Evolutionary conservation across 2,888 invertebrate genomes (phyloP).

Genomic region (Agonopterix subpropinquella): DNA sequence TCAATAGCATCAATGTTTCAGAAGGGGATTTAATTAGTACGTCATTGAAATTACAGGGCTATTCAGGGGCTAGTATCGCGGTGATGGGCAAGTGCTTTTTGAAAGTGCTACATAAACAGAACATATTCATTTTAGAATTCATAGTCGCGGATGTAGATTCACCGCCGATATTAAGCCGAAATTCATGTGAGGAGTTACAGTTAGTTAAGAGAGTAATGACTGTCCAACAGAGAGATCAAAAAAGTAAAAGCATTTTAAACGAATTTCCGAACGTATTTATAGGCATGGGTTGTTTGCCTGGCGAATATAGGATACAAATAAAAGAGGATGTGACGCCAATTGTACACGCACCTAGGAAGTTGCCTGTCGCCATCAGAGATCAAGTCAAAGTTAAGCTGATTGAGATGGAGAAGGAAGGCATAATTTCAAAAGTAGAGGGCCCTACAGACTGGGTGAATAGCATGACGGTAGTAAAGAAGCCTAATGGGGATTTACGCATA

Average conservation of each 20-base stretch:
- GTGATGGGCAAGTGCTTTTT: constrained; percentile 13
- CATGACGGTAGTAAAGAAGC: too few relatives aligned
- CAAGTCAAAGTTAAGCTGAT: constrained; percentile 2
- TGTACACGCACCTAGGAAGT: constrained; percentile 8
- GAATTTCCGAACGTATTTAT: constrained; percentile 1
- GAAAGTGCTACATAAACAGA: constrained; percentile 6
- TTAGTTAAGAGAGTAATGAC: not conserved
- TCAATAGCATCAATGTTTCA: not conserved
- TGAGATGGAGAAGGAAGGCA: constrained; percentile 10
- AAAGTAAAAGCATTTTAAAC: not conserved
- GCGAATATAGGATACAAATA: constrained; percentile 6
- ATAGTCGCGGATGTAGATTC: not conserved
- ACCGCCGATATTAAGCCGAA: constrained; percentile 2
- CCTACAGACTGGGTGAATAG: constrained; percentile 5
- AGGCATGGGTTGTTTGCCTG: constrained; percentile 10
- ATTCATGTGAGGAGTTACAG: constrained; percentile 3
- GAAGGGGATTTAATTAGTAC: constrained; percentile 9
- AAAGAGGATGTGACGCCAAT: constrained; percentile 1
- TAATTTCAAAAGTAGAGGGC: constrained; percentile 14
- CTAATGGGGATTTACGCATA: not conserved
- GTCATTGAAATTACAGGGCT: constrained; percentile 8
- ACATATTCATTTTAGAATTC: not conserved
- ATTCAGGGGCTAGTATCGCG: constrained; percentile 12
- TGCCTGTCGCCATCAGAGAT: constrained; percentile 8
- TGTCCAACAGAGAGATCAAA: not conserved